Evolutionary conservation across 2,888 invertebrate species (phyloP), one percentile per base, ranked within the genome.

Genomic region (Cremastinae sp.): DNA sequence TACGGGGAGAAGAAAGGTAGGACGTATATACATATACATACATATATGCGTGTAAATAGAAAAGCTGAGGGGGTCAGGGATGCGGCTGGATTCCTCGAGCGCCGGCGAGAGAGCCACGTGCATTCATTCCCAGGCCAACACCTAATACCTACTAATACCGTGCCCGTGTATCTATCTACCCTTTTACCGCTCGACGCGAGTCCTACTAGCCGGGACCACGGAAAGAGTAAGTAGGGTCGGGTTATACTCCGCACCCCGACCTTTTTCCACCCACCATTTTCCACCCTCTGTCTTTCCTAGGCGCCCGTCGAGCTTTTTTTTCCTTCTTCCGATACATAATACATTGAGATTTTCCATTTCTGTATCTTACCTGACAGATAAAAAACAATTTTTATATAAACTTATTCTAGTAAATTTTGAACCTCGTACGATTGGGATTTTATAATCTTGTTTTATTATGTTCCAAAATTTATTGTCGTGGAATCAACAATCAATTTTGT

Each of bases 81-180:
- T 86, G 83, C 83, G 83, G 71, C 53, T 62, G 62, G 82, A 82
- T 82, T 82, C 82, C 83, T 81, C 81, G 84, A 84, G 82, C 85
- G 83, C 84, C 83, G 12, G 9, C n/a, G n/a, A 84, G 81, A 22
- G 82, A 79, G 84, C 86, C 89, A 89, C 87, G 89, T 89, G 89
- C 88, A 83, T 83, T 82, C 83, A 84, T 89, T 89, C 89, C 89
- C 89, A 88, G 88, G 88, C 88, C 89, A 87, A 88, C 88, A 88
- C 89, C 89, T 89, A 89, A 89, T 88, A 88, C 89, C 88, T 88
- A 88, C 89, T 89, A 89, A 89, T 89, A 87, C 87, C 83, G 84
- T 86, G 82, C 86, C 78, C 87, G 86, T 88, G 88, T 87, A 87
- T 88, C 88, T 87, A 85, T 88, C 87, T 88, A 89, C 88, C 88